Base-by-base conservation (phyloP, 2,113 vertebrate species). In the Myrmecobius fasciatus region DNA sequence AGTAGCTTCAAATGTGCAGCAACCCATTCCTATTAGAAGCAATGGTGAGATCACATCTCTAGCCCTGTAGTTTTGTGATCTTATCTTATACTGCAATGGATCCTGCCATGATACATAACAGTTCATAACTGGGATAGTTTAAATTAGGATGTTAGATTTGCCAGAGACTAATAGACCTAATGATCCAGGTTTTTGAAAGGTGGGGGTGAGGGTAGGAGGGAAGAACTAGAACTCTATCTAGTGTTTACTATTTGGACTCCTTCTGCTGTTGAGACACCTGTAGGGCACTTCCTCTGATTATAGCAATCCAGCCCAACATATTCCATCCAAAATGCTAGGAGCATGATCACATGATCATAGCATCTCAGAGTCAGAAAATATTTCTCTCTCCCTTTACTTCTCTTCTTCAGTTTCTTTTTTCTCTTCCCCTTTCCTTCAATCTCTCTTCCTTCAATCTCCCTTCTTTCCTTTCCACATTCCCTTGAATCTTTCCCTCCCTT, bases 261-360 rank as follows among this genome's bases (percentile, higher is more conserved):
- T 90, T 31, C n/a, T 28, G 25, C 51, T 49, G 11, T 3, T 1
- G 17, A 48, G 31, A 53, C 22, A 75, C 2, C 48, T 22, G 12
- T 17, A 52, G 25, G 28, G 2, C 25, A 9, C 36, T 14, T 67
- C 54, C 60, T 89, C 75, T 49, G 47, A 28, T 28, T 48, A 46
- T 14, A 4, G 2, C 0, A 5, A n/a, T 47, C 28, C 92, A 3
- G 56, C 52, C 52, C 2, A 28, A 48, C 52, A 12, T 12, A 0
- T 10, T 24, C 51, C 7, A 25, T 22, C 54, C n/a, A 8, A 0
- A 0, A 4, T 0, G 6, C 3, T 2, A 1, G 3, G 17, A 75
- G 48, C 8, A 0, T 43, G 90, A 83, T 43, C n/a, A 83, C 17
- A 43, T 43, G 14, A 83, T 43, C 67, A 43, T 20, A 22, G n/a